Evolutionary conservation across 2,797 vertebrate species (phyloP).

Genomic region (Tadarida brasiliensis): DNA sequence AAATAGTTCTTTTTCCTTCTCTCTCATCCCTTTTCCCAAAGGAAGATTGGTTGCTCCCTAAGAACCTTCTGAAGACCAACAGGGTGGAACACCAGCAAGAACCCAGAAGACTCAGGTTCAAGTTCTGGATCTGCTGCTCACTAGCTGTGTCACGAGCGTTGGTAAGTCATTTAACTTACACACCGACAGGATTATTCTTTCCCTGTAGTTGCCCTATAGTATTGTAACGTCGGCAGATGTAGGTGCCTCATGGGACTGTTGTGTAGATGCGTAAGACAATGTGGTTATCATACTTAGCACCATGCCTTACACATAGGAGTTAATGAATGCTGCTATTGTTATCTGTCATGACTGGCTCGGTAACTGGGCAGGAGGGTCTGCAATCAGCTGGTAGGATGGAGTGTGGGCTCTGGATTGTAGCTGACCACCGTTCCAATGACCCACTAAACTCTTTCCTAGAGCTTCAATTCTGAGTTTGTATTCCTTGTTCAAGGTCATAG

Average conservation of each 20-base stretch:
- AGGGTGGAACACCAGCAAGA: not conserved
- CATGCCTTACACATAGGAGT: not conserved
- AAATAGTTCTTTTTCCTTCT: not conserved
- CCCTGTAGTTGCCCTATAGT: not conserved
- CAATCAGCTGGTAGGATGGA: not conserved
- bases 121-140: not conserved
- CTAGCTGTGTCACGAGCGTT: not conserved
- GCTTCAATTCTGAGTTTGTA: constrained; percentile 2
- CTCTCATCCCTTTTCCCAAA: not conserved
- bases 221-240: not conserved
- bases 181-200: not conserved
- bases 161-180: not conserved
- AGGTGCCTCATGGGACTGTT: not conserved
- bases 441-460: not conserved
- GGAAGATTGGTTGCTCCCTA: not conserved
- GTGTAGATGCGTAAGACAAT: not conserved
- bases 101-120: not conserved
- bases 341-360: not conserved
- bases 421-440: not conserved
- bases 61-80: not conserved
- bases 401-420: not conserved
- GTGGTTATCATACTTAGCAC: not conserved
- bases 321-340: not conserved
- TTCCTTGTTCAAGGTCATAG: constrained; percentile 63
- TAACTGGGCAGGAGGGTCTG: not conserved